These are phyloP conservation scores for Xestoiulus laeticollis DNA, from an alignment of 2,888 invertebrate species.

Conservation along the genomic window DNA sequence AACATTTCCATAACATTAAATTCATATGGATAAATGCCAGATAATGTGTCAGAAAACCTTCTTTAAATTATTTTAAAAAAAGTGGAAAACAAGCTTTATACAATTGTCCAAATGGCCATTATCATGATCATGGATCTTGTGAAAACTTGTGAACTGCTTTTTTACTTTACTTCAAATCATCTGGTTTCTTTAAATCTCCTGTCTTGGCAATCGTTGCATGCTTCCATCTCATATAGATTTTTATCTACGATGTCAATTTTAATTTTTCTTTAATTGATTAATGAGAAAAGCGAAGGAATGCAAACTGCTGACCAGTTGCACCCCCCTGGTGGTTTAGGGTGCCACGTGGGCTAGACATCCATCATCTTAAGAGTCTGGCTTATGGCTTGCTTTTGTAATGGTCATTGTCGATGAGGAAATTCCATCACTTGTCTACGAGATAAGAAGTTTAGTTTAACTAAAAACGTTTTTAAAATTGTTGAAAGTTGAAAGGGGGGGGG, in stretches of 20 bases:
- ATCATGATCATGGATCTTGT: background rate
- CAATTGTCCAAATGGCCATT: background rate
- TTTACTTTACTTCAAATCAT: background rate
- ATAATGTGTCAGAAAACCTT: too few species aligned
- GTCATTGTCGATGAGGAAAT: background rate
- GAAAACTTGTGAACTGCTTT: background rate
- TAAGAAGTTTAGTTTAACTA: background rate
- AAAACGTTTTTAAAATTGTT: background rate
- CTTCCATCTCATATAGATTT: background rate
- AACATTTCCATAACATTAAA: too few species aligned
- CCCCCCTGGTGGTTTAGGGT: background rate
- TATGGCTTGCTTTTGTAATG: conserved; percentile 27
- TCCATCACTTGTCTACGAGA: conserved; percentile 7
- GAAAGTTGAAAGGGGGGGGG: background rate
- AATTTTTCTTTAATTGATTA: conserved; percentile 21
- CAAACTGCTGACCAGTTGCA: background rate
- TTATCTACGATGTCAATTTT: background rate
- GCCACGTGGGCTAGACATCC: conserved; percentile 41
- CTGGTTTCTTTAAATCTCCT: background rate
- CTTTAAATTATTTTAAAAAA: background rate
- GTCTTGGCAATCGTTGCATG: background rate
- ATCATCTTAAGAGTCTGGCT: conserved; percentile 16
- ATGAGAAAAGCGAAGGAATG: conserved; percentile 16
- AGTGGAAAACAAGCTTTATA: background rate
- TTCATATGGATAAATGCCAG: too few species aligned